Percentiles rank a stretch among this genome's conserved stretches.
Evolutionary conservation across 2,113 vertebrate genomes (phyloP).

Genomic region (Perccottus glenii): DNA sequence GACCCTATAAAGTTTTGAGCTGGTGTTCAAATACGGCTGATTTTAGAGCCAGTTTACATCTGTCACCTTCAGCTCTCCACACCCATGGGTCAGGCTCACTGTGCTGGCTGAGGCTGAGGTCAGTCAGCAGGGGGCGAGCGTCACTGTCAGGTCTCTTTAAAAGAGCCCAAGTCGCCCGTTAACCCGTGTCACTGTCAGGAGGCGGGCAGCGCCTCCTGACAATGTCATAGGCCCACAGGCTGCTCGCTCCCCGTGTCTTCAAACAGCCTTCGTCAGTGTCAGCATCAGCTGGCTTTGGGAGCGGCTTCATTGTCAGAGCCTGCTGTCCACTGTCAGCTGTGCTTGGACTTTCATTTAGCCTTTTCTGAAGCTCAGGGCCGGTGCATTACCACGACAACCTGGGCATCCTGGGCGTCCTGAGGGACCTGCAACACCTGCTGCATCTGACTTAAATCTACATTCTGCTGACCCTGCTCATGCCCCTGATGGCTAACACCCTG

Average conservation of each 20-base stretch:
- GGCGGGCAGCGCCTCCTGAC: slow-evolving; percentile 84
- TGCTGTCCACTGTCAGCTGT: slow-evolving; percentile 82
- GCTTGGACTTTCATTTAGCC: slow-evolving; percentile 80
- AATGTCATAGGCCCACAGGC: slow-evolving; percentile 86
- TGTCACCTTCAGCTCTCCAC: slow-evolving; percentile 83
- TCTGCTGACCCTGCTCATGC: slow-evolving; percentile 34
- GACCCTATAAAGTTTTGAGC: slow-evolving; percentile 28
- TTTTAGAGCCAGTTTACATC: slow-evolving; percentile 71
- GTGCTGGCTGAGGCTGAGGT: slow-evolving; percentile 74
- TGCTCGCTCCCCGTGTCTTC: slow-evolving; percentile 74
- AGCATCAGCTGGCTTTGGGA: slow-evolving; percentile 86
- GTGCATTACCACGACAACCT: slow-evolving; percentile 34
- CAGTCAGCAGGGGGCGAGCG: slow-evolving; percentile 83
- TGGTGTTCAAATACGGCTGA: slow-evolving; percentile 37
- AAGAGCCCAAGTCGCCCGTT: slow-evolving; percentile 63
- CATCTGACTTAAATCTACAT: slow-evolving; percentile 35
- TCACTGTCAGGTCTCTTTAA: slow-evolving; percentile 96
- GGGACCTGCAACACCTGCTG: slow-evolving; percentile 41
- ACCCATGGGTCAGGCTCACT: slow-evolving; percentile 76
- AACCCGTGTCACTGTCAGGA: slow-evolving; percentile 91
- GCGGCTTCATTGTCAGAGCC: slow-evolving; percentile 53
- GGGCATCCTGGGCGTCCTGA: slow-evolving; percentile 44
- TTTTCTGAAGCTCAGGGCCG: slow-evolving; percentile 71
- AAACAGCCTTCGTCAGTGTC: slow-evolving; percentile 92
- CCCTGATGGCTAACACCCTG: slow-evolving; percentile 29